These are phyloP conservation scores for Diplolepis rosae DNA, from an alignment of 2,888 invertebrate species.

Conservation along the genomic window DNA sequence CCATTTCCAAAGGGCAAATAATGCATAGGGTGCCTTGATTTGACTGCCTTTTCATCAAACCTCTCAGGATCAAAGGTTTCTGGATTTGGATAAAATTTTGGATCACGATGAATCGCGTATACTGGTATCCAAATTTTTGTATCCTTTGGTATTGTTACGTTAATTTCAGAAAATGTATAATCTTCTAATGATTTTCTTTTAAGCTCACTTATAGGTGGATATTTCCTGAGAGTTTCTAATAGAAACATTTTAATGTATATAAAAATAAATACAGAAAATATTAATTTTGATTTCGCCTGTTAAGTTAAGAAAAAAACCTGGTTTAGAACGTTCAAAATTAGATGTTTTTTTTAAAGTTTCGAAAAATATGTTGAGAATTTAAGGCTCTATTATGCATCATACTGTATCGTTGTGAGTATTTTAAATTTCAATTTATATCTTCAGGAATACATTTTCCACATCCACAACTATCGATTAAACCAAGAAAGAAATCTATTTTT, in stretches of 20 bases:
- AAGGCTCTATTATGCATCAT: too few relatives aligned
- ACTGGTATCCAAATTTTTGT: slow-evolving; percentile 52
- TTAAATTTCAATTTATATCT: too few relatives aligned
- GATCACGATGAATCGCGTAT: slow-evolving; percentile 54
- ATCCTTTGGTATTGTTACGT: slow-evolving; percentile 53
- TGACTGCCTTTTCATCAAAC: slow-evolving; percentile 54
- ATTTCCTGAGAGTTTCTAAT: slow-evolving; percentile 73
- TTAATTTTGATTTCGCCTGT: too few relatives aligned
- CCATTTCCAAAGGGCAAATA: slow-evolving; percentile 65
- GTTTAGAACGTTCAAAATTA: not conserved
- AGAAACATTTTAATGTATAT: slow-evolving; percentile 20
- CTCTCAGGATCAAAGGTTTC: slow-evolving; percentile 45
- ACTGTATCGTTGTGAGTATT: too few relatives aligned
- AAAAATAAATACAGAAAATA: not conserved
- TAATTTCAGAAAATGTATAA: slow-evolving; percentile 37
- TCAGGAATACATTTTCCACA: too few relatives aligned
- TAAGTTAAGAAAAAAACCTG: too few relatives aligned
- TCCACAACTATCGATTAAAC: too few relatives aligned
- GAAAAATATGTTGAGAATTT: too few relatives aligned
- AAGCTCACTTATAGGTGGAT: slow-evolving; percentile 68
- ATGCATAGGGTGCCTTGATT: slow-evolving; percentile 54
- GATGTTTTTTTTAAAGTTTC: not conserved
- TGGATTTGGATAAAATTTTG: slow-evolving; percentile 45
- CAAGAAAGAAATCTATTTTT: too few relatives aligned
- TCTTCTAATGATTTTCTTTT: slow-evolving; percentile 60